Evolutionary conservation across 2,113 vertebrate genomes (phyloP).

Genomic region (Rhynchomys soricoides): DNA sequence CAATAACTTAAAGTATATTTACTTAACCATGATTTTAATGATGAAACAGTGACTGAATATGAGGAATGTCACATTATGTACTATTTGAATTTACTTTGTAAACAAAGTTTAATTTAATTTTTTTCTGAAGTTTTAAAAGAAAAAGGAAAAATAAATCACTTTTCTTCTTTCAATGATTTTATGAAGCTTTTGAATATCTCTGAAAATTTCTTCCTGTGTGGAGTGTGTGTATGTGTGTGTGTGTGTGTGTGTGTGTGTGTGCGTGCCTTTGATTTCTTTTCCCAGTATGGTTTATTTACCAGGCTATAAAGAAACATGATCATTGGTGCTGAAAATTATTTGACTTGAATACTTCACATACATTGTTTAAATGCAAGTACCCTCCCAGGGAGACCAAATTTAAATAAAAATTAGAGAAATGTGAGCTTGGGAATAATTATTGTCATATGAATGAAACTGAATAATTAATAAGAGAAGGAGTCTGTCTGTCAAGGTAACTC

Average conservation of each 20-base stretch:
- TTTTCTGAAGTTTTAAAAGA: constrained; percentile 31
- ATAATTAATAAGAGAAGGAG: constrained; percentile 61
- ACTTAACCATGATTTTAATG: background rate
- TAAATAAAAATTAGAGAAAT: constrained; percentile 75
- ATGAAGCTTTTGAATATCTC: constrained; percentile 1
- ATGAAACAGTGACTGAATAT: background rate
- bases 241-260: constrained; percentile 22
- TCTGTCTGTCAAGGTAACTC: constrained; percentile 27
- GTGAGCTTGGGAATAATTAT: constrained; percentile 62
- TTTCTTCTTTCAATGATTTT: constrained; percentile 2
- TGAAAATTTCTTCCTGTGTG: constrained; percentile 11
- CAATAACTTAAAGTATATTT: background rate
- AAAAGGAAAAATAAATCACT: background rate
- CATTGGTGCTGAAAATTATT: constrained; percentile 54
- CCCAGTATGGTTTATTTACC: background rate
- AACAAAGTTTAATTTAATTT: constrained; percentile 1
- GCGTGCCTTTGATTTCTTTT: background rate
- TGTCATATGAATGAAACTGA: constrained; percentile 37
- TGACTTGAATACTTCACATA: constrained; percentile 60
- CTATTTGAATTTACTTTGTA: constrained; percentile 22
- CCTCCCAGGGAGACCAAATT: constrained; percentile 50
- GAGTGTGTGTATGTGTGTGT: background rate
- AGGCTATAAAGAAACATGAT: constrained; percentile 34
- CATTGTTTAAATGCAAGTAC: constrained; percentile 66
- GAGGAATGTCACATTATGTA: background rate